Conservation (phyloP, 2,113 vertebrate species). For the Arenaria interpres region DNA sequence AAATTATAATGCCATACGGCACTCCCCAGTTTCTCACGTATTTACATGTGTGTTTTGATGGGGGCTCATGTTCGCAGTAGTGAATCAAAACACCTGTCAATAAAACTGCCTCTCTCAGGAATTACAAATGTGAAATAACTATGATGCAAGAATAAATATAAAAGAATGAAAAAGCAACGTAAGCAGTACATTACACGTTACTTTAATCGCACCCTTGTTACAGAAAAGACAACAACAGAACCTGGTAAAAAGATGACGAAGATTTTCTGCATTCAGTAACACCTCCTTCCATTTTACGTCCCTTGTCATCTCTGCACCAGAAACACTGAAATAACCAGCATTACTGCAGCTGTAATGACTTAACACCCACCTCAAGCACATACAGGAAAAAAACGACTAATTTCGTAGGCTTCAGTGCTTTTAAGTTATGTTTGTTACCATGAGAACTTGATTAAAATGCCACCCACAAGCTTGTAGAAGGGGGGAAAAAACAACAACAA, state of each 20-base stretch:
- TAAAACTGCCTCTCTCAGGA: neutral
- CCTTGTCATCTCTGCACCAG: constrained; percentile 25
- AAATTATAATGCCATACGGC: neutral
- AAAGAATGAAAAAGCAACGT: neutral
- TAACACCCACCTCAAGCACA: constrained; percentile 44
- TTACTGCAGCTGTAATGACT: constrained; percentile 57
- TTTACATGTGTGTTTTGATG: neutral
- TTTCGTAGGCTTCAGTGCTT: constrained; percentile 50
- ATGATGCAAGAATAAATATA: neutral
- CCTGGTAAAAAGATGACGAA: neutral
- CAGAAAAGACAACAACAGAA: constrained; percentile 5
- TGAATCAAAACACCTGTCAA: neutral
- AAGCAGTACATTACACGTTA: neutral
- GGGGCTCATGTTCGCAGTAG: neutral
- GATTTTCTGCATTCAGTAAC: neutral
- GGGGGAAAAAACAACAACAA: neutral
- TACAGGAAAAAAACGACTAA: neutral
- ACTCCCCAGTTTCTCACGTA: neutral
- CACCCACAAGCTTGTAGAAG: constrained; percentile 22
- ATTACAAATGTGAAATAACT: neutral
- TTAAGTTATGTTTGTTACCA: constrained; percentile 55
- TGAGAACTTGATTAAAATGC: constrained; percentile 63
- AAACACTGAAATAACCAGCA: neutral
- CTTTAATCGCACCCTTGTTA: neutral
- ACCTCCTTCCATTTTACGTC: constrained; percentile 27